Evolutionary conservation across 2,113 vertebrate species (phyloP).

Genomic region (Brienomyrus longianalis): DNA sequence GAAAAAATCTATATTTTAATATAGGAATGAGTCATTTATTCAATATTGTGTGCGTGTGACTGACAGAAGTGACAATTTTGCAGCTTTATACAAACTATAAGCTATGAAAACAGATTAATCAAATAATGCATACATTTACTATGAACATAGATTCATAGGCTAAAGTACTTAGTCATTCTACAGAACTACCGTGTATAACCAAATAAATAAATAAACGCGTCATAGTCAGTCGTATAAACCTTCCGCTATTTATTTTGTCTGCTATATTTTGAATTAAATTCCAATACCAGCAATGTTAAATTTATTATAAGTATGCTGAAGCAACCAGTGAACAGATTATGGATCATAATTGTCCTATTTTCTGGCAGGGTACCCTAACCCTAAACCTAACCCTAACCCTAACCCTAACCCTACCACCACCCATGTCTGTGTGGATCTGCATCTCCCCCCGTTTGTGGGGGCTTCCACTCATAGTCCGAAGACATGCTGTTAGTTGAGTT

Average conservation of each 20-base stretch:
- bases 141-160: background rate
- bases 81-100: background rate
- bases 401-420: background rate
- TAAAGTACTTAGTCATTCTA: background rate
- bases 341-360: background rate
- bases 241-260: background rate
- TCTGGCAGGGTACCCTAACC: background rate
- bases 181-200: background rate
- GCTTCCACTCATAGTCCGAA: background rate
- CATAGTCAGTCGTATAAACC: background rate
- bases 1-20: slow-evolving; percentile 4
- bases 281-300: background rate
- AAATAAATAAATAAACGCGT: background rate
- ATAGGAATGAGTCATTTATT: background rate
- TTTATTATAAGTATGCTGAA: background rate
- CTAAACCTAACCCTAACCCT: background rate
- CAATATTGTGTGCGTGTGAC: background rate
- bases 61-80: background rate
- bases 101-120: background rate
- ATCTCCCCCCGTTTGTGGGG: background rate
- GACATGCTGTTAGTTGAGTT: background rate
- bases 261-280: background rate
- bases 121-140: background rate
- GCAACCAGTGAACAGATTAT: too few species aligned
- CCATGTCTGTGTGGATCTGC: background rate